Conservation (phyloP, 2,797 vertebrate species). For the Rhynchonycteris naso region DNA sequence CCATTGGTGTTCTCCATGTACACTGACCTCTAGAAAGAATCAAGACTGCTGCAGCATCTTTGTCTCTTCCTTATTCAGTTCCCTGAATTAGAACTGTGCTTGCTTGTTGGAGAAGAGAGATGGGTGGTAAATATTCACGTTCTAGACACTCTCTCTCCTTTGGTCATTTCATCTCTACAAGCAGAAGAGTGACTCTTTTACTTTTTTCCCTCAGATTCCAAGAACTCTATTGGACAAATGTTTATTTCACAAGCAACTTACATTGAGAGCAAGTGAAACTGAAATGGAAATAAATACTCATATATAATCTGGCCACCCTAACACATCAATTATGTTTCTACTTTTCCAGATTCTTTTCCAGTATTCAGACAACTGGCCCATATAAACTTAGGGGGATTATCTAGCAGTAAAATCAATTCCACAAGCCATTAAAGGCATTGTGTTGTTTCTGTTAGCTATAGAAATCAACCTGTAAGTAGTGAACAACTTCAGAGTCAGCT, state of each 20-base stretch:
- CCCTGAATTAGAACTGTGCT: neutral
- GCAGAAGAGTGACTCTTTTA: conserved; percentile 2
- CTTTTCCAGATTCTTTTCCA: conserved; percentile 18
- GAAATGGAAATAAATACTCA: conserved; percentile 41
- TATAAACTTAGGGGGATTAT: conserved; percentile 15
- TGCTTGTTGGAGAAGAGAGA: neutral
- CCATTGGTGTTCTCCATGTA: conserved; percentile 17
- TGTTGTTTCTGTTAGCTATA: conserved; percentile 23
- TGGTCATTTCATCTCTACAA: conserved; percentile 40
- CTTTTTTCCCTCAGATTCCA: neutral
- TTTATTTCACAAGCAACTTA: conserved; percentile 32
- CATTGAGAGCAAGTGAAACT: conserved; percentile 3
- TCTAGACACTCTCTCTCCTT: neutral
- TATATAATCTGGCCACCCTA: conserved; percentile 25
- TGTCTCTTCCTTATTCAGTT: conserved; percentile 15
- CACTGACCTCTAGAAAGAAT: neutral
- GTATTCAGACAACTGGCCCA: neutral
- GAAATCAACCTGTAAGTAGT: neutral
- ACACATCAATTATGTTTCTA: neutral
- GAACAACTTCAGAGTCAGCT: conserved; percentile 3
- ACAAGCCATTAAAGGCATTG: neutral
- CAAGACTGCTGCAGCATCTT: neutral
- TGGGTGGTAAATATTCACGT: neutral
- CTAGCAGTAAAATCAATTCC: conserved; percentile 21
- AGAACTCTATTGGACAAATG: conserved; percentile 9